Evolutionary conservation across 2,113 vertebrate species (phyloP), one percentile per base, ranked within the genome.

Genomic region (Loxodonta africana): DNA sequence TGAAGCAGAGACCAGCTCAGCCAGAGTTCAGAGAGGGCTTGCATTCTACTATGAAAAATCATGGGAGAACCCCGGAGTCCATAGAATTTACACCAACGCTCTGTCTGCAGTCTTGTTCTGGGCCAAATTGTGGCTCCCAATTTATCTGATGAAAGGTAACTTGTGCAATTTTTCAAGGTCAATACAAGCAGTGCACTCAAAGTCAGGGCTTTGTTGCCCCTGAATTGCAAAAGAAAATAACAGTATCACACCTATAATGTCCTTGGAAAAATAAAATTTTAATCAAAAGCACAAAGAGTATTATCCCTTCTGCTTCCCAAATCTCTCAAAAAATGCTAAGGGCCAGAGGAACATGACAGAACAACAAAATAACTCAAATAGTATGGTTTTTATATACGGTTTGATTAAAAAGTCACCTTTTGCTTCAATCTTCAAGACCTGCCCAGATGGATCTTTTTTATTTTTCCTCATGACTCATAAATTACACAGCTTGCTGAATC

Each of bases 151-250:
- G 69, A 97, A 93, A 91, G 71, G 51, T 69, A 84, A 60, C 73
- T 28, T 11, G 12, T 74, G 77, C 86, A 88, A 89, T 96, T 93
- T 78, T 69, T 92, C 97, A 97, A 97, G 93, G 94, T 96, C 93
- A 93, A 2, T 37, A 44, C 20, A 69, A 95, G 67, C 69, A 92
- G 14, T 0, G 0, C 44, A 51, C 44, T 91, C 84, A 80, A 63
- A 83, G 94, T 60, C 88, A 94, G 3, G 15, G 44, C 2, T 73
- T 80, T 53, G 28, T 46, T 71, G 33, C 37, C 71, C 44, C 51
- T 67, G 53, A 53, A 37, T 41, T 78, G 10, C n/a, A 76, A 86
- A 28, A 84, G 63, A 76, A 86, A 94, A 95, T 77, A 84, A 96
- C 25, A 41, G 30, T 12, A 84, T 11, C 41, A 53, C 37, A 44